Evolutionary conservation across 1,140 invertebrate genomes (phyloP), one percentile per base, ranked within the genome.

Genomic region (Akabosia matsudoensis): DNA sequence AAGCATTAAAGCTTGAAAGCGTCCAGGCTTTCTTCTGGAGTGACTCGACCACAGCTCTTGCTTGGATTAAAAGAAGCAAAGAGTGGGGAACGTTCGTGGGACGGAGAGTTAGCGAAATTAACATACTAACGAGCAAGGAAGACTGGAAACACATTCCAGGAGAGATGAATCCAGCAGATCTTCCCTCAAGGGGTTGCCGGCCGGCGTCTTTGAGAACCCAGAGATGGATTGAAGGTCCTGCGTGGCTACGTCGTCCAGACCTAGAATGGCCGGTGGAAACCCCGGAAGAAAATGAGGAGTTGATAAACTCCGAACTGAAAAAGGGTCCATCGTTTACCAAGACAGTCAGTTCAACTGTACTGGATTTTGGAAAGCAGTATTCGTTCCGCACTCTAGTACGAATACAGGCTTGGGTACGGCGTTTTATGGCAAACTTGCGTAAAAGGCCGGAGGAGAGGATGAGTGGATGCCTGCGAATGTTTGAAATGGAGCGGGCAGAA

Each of bases 1-100:
- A 31, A 34, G 67, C 67, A 18, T 22, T 70, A 30, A 22, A 14
- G 13, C 22, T 70, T 7, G 22, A 24, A 24, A 22, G 33, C 4
- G 67, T 70, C 37, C 37, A 56, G 33, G 51, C 70, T 1, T 24
- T 77, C 33, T 82, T 76, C 67, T 84, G 82, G 81, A 78, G 80
- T 13, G 83, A 84, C 61, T 84, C 82, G 0, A 76, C 79, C 0
- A 82, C 82, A 0, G 80, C 81, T 3, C 64, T 84, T 31, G 56
- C 67, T 3, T 84, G 83, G 82, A 79, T 84, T 0, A 73, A 75
- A 61, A 22, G 52, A 22, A 74, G 78, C 1, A 76, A 79, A n/a
- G 4, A 28, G 22, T 81, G 80, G 80, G 72, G 22, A 10, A 74
- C 74, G 2, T 81, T 81, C 71, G 79, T 81, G 10, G 3, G 16